A percentile compares a stretch with the other conserved stretches of the same genome.
Conservation (phyloP, 2,888 invertebrate genomes). For the Orchesella flavescens region DNA sequence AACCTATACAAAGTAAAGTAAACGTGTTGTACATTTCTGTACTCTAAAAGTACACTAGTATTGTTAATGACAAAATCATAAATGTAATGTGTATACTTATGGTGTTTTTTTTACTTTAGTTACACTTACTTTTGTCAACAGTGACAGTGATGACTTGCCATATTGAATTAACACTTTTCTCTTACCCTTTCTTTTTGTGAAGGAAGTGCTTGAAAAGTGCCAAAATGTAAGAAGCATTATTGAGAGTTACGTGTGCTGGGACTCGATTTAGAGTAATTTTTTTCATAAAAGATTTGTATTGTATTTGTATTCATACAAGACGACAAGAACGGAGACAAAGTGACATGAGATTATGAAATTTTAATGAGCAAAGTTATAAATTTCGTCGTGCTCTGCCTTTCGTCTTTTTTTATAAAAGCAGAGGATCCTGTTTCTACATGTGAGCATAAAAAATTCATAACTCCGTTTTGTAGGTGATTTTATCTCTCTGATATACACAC, state of each 20-base stretch:
- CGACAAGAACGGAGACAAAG: slow-evolving; percentile 2
- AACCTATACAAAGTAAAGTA: background rate
- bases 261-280: background rate
- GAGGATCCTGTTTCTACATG: background rate
- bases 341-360: slow-evolving; percentile 35
- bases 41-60: slow-evolving; percentile 4
- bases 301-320: background rate
- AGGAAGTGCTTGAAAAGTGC: slow-evolving; percentile 38
- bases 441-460: no score
- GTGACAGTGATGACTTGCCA: slow-evolving; percentile 63
- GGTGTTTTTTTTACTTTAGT: no score
- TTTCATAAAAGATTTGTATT: background rate
- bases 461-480: no score
- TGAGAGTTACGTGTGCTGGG: background rate
- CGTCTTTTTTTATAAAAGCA: background rate
- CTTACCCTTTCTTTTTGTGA: slow-evolving; percentile 30
- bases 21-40: background rate
- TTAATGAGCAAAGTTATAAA: slow-evolving; percentile 53
- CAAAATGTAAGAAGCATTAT: background rate
- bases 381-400: background rate
- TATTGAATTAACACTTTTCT: slow-evolving; percentile 49
- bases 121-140: slow-evolving; percentile 30
- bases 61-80: background rate
- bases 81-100: no score
- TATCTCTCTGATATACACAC: no score